Evolutionary conservation across 2,888 invertebrate genomes (phyloP).

Genomic region (Pterobdella sp.): DNA sequence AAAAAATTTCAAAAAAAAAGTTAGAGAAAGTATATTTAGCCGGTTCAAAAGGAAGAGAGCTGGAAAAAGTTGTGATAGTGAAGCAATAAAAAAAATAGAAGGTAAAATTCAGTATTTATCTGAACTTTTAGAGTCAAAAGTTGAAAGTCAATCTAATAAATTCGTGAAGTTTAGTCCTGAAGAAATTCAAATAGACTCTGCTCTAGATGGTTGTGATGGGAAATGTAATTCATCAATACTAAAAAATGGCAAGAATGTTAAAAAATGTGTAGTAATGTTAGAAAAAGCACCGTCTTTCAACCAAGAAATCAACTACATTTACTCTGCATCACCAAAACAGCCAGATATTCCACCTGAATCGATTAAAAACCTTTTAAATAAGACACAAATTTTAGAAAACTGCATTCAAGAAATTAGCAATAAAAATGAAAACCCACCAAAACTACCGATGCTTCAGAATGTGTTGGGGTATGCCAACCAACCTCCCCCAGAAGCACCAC

Average conservation of each 20-base stretch:
- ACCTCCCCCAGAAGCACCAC: neutral
- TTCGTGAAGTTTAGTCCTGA: constrained; percentile 1
- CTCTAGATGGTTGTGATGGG: neutral
- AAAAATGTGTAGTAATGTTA: neutral
- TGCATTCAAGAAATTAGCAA: neutral
- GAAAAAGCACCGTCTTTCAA: too few relatives aligned
- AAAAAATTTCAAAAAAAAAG: neutral
- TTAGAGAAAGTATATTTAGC: neutral
- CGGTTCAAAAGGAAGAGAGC: too few relatives aligned
- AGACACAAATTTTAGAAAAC: neutral
- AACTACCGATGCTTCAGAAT: neutral
- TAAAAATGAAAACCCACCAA: neutral
- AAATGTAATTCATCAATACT: too few relatives aligned
- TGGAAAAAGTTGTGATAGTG: too few relatives aligned
- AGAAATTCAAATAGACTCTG: neutral
- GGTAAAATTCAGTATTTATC: neutral
- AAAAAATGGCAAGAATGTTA: too few relatives aligned
- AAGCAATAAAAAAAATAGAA: neutral
- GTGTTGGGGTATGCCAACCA: neutral
- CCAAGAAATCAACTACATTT: too few relatives aligned
- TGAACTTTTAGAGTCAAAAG: neutral
- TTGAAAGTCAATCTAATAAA: neutral
- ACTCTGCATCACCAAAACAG: neutral
- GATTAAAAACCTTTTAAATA: neutral
- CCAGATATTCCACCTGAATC: neutral